phyloP scores from a whole-genome alignment of 2,888 invertebrate species.

The Lithophane ornitopus region DNA sequence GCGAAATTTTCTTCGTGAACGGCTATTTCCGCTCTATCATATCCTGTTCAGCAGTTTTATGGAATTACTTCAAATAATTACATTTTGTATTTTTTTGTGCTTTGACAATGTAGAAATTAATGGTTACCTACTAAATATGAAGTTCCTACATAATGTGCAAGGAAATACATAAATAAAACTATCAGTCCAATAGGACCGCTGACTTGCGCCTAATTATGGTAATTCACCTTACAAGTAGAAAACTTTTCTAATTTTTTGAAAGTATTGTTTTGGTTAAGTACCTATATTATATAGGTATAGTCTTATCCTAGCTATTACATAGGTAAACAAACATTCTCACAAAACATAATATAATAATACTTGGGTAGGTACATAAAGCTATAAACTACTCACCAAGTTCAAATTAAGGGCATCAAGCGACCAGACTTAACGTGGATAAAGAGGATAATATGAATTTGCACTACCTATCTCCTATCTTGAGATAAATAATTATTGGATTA shows the following conservation, averaged over 20 bases:
- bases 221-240: not conserved
- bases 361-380: not conserved
- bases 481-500: constrained; percentile 42
- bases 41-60: constrained; percentile 20
- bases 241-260: not conserved
- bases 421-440: constrained; percentile 32
- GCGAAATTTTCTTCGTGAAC: constrained; percentile 12
- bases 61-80: constrained; percentile 7
- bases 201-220: not conserved
- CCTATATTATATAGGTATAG: not conserved
- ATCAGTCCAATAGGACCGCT: not conserved
- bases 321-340: too few species aligned
- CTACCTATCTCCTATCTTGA: constrained; percentile 43
- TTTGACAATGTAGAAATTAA: not conserved
- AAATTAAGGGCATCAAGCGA: constrained; percentile 50
- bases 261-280: not conserved
- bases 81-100: not conserved
- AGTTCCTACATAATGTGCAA: not conserved
- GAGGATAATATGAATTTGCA: constrained; percentile 11
- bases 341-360: not conserved
- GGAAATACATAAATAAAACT: not conserved
- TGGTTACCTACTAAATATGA: not conserved
- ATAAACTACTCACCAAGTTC: constrained; percentile 24
- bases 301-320: too few species aligned
- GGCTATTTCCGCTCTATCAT: constrained; percentile 10